These are phyloP conservation scores for Heptranchias perlo DNA, from an alignment of 2,113 vertebrate genomes.

Conservation along the genomic window DNA sequence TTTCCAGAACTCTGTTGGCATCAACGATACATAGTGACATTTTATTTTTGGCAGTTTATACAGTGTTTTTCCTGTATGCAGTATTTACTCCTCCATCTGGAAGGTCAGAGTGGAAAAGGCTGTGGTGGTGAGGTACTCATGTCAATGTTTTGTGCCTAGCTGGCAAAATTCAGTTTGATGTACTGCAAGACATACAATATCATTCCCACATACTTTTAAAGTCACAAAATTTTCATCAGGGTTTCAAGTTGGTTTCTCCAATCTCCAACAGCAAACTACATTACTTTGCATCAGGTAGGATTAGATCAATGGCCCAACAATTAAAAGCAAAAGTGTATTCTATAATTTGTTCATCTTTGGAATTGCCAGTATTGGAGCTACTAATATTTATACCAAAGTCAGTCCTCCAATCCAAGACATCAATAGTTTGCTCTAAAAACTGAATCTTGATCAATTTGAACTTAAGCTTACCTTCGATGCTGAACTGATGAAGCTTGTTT, in stretches of 20 bases:
- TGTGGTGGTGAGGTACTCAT: background rate
- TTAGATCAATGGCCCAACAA: background rate
- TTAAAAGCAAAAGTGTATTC: background rate
- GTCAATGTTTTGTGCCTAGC: background rate
- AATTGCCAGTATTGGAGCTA: background rate
- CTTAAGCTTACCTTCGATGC: constrained; percentile 76
- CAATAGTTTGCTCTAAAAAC: background rate
- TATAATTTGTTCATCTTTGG: background rate
- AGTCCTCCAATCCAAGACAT: background rate
- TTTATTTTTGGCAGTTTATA: background rate
- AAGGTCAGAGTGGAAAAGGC: background rate
- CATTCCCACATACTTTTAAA: background rate
- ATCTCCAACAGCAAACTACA: background rate
- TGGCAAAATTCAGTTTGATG: background rate
- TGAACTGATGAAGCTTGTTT: constrained; percentile 80
- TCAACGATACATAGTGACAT: background rate
- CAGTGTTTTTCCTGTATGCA: background rate
- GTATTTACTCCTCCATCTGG: background rate
- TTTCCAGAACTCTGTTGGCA: constrained; percentile 83
- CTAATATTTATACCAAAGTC: background rate
- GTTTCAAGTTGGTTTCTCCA: background rate
- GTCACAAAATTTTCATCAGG: background rate
- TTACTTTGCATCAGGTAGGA: background rate
- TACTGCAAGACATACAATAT: background rate
- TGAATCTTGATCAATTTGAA: background rate